phyloP scores from a whole-genome alignment of 2,113 vertebrate genomes.

The Steatornis caripensis region DNA sequence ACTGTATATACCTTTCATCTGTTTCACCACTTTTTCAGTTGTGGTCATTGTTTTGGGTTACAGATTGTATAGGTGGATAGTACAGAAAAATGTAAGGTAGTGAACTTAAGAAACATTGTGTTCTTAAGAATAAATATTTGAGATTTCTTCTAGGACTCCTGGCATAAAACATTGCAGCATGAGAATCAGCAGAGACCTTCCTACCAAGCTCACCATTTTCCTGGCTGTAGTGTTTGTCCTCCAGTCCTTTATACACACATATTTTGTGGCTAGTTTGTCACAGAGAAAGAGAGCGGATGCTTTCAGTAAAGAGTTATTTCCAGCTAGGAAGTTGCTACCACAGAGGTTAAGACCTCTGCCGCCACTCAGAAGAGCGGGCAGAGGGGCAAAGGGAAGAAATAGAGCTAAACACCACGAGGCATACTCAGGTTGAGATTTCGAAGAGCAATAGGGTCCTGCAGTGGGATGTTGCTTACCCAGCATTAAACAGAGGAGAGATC shows the following conservation, averaged over 20 bases:
- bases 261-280: not conserved
- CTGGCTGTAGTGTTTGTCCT: not conserved
- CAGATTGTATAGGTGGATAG: not conserved
- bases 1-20: not conserved
- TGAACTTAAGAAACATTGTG: not conserved
- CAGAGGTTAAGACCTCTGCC: not conserved
- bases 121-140: not conserved
- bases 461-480: not conserved
- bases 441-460: not conserved
- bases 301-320: not conserved
- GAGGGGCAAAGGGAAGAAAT: not conserved
- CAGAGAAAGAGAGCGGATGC: not conserved
- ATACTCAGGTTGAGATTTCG: not conserved
- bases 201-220: not conserved
- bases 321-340: not conserved
- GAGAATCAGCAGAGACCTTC: not conserved
- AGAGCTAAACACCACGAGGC: not conserved
- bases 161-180: not conserved
- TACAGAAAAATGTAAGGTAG: not conserved
- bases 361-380: not conserved
- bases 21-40: not conserved
- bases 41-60: not conserved
- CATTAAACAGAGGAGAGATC: not conserved
- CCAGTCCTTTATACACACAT: not conserved
- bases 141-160: not conserved